Percentiles rank a stretch among this genome's conserved stretches.
Evolutionary conservation across 2,797 vertebrate genomes (phyloP).

Genomic region (Peromyscus eremicus): DNA sequence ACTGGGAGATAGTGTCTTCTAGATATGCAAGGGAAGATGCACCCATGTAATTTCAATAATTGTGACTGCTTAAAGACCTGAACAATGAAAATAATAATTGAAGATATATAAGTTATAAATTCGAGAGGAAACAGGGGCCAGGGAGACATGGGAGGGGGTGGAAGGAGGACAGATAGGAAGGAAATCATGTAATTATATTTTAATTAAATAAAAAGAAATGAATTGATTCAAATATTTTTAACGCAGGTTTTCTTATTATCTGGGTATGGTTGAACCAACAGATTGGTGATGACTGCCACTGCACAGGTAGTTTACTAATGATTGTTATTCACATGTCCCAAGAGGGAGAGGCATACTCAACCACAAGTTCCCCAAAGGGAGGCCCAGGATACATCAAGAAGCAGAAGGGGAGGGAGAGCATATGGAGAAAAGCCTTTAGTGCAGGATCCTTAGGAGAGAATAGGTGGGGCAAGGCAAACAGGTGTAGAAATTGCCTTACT

Average conservation of each 20-base stretch:
- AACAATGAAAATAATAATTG: background rate
- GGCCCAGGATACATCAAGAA: background rate
- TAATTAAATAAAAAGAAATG: background rate
- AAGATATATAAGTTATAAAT: background rate
- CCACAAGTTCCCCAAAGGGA: background rate
- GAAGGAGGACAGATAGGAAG: background rate
- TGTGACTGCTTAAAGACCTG: background rate
- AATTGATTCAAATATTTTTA: background rate
- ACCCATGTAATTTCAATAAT: background rate
- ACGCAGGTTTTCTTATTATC: background rate
- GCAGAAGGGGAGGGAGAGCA: background rate
- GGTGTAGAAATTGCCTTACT: background rate
- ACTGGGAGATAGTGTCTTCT: background rate
- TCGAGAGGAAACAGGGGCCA: background rate
- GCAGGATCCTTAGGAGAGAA: background rate
- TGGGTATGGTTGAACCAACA: background rate
- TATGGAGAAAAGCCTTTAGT: background rate
- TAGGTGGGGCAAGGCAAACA: background rate
- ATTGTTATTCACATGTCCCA: background rate
- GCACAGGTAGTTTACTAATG: background rate
- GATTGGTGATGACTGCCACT: background rate
- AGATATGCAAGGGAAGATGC: background rate
- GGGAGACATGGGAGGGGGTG: background rate
- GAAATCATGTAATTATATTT: background rate
- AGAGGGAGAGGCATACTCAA: background rate